Conservation (phyloP, 2,888 invertebrate genomes). For the Eristalis arbustorum region DNA sequence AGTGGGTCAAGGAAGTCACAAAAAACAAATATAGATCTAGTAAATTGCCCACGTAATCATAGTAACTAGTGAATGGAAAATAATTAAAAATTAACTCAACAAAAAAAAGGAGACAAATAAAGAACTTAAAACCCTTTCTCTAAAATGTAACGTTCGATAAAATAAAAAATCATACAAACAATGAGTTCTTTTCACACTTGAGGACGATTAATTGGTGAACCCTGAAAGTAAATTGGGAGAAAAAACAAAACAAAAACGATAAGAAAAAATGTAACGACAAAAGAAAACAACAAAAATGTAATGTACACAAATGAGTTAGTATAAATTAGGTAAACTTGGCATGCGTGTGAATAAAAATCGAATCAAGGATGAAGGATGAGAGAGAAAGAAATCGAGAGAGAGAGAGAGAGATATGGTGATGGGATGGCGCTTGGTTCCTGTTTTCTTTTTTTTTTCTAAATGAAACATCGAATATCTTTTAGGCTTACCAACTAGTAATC, state of each 20-base stretch:
- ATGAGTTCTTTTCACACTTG: conserved; percentile 20
- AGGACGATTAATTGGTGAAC: conserved; percentile 31
- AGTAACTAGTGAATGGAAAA: conserved; percentile 37
- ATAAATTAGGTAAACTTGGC: not conserved
- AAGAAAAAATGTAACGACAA: conserved; percentile 59
- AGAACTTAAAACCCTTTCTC: conserved; percentile 4
- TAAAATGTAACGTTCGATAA: not conserved
- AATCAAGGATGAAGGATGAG: not conserved
- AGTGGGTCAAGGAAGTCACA: conserved; percentile 41
- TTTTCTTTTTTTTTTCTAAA: not conserved
- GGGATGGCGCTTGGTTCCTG: not conserved
- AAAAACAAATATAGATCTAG: conserved; percentile 32
- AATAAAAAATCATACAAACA: conserved; percentile 12
- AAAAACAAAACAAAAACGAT: conserved; percentile 46
- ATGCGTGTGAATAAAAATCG: not conserved
- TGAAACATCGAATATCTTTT: not conserved
- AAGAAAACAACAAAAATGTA: conserved; percentile 24
- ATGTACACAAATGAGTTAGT: conserved; percentile 1
- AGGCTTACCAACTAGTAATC: not conserved
- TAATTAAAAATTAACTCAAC: conserved; percentile 32
- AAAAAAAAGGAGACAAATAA: conserved; percentile 7
- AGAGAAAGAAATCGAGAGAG: not conserved
- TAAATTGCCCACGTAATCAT: conserved; percentile 35
- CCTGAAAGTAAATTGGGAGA: conserved; percentile 59
- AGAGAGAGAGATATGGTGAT: not conserved